phyloP scores from a whole-genome alignment of 2,797 vertebrate species.

The Coendou prehensilis region DNA sequence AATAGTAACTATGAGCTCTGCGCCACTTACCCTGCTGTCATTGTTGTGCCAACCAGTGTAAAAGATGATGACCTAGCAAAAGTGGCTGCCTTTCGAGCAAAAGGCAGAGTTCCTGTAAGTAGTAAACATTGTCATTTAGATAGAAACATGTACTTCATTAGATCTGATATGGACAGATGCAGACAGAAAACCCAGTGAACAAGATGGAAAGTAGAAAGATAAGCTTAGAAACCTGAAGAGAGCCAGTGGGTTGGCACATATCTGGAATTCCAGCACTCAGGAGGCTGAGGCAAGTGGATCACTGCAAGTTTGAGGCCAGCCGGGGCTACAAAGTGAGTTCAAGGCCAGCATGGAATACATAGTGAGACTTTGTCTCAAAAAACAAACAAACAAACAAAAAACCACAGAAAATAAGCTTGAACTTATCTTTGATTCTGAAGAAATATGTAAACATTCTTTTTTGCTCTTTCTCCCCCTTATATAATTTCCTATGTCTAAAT shows the following conservation, averaged over 20 bases:
- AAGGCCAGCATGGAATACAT: not conserved
- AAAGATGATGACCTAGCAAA: conserved; percentile 95
- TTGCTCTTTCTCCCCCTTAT: not conserved
- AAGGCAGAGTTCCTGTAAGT: conserved; percentile 96
- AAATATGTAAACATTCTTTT: not conserved
- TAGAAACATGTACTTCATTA: not conserved
- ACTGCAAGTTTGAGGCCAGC: not conserved
- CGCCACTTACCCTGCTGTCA: conserved; percentile 95
- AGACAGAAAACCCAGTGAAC: not conserved
- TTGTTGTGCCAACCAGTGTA: conserved; percentile 96
- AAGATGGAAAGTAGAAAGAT: conserved; percentile 44
- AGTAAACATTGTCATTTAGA: not conserved
- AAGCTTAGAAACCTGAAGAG: not conserved
- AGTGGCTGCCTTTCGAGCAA: conserved; percentile 95
- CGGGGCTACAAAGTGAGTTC: not conserved
- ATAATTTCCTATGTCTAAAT: not conserved
- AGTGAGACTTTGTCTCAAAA: not conserved
- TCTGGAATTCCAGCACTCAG: not conserved
- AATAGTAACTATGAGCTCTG: conserved; percentile 96
- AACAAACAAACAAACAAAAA: not conserved
- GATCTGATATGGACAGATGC: not conserved
- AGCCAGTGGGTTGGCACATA: not conserved
- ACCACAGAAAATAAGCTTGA: not conserved
- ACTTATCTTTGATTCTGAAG: conserved; percentile 44
- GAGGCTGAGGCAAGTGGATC: not conserved